Evolutionary conservation across 2,888 invertebrate genomes (phyloP), one percentile per base, ranked within the genome.

Genomic region (Drosophila paucipuncta): DNA sequence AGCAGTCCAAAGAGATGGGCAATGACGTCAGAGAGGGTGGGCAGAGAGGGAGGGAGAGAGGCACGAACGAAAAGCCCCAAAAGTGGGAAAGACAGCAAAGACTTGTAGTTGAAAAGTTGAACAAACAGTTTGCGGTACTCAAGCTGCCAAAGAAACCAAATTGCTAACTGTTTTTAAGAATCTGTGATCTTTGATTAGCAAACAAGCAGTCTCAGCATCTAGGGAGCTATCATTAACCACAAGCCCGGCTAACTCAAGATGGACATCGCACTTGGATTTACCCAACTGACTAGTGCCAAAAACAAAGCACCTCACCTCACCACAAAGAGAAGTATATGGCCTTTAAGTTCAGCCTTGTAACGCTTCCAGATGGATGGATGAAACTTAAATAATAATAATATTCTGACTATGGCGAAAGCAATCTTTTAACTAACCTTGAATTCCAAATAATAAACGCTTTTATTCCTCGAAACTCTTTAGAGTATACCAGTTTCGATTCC

Each of bases 91-190:
- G 55, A 55, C 65, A 60, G 64, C 64, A 53, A 63, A 70, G 58
- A 66, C 84, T 90, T 91, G 89, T 85, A 75, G 85, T 83, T 85
- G 70, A 82, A 84, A 87, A 82, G 70, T 82, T 87, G 85, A 58
- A 89, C 85, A 86, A 86, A 86, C 85, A 89, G 74, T 89, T 91
- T 86, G 89, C 91, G 85, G 85, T 91, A 91, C 88, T 84, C 79
- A 64, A 72, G 53, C 49, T 54, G 10, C 61, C 63, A 60, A 64
- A 58, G 50, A 53, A 69, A 77, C 18, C 47, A 69, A 72, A 84
- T 28, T 81, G 68, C 79, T 89, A 89, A 85, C 85, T 89, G 90
- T 85, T 89, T 83, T 68, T 55, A 71, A 72, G 75, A 81, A 87
- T 73, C 89, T 72, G 68, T 71, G 90, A 86, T 86, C 88, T 82